phyloP scores from a whole-genome alignment of 2,113 vertebrate species.

The Tragelaphus strepsiceros region DNA sequence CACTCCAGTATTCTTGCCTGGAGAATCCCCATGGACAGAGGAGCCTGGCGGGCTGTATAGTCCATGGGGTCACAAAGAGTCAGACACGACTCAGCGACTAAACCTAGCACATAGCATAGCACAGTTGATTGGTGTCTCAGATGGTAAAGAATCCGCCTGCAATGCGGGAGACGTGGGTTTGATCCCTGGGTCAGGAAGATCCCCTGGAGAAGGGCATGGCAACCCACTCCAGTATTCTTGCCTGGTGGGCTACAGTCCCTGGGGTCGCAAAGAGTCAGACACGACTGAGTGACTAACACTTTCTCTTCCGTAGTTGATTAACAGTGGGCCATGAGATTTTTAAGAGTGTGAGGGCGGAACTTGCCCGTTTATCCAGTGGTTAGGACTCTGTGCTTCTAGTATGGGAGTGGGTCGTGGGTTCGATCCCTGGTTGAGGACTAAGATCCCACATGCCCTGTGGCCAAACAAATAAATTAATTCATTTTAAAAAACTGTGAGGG shows the following conservation, averaged over 20 bases:
- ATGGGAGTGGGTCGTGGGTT: neutral
- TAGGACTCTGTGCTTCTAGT: neutral
- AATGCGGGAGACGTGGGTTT: no score
- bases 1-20: neutral
- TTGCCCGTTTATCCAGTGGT: fast-evolving
- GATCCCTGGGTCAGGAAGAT: no score
- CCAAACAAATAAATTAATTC: neutral
- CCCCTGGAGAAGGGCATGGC: no score
- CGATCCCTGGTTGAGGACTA: neutral
- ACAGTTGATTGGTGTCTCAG: no score
- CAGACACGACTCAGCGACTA: fast-evolving
- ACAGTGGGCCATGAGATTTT: neutral
- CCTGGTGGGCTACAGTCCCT: neutral
- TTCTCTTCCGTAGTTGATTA: neutral
- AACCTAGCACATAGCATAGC: no score
- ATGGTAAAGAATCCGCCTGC: no score
- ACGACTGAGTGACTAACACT: neutral
- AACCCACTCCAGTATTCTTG: neutral
- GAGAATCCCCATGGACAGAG: neutral
- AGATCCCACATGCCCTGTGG: neutral
- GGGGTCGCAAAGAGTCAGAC: neutral
- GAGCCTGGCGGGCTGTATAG: fast-evolving
- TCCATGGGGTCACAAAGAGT: neutral
- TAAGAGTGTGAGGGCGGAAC: neutral
- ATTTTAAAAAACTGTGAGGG: neutral